phyloP scores from a whole-genome alignment of 2,797 vertebrate species.

The Triplophysa yarkandensis region DNA sequence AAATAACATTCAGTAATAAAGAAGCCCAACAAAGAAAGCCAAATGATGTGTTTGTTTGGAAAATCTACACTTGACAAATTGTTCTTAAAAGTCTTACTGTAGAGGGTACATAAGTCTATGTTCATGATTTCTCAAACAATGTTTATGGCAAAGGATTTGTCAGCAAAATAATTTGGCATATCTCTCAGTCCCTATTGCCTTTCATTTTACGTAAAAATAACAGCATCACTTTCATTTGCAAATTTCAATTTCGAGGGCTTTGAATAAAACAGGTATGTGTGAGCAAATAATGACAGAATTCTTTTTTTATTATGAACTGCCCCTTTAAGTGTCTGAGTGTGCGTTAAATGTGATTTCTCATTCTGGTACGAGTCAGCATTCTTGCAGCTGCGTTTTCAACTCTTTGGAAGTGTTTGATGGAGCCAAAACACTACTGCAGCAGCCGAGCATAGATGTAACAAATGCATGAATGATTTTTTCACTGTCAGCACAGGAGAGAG shows the following conservation, averaged over 20 bases:
- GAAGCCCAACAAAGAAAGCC: background rate
- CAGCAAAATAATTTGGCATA: background rate
- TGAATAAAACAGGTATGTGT: background rate
- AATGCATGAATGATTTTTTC: conserved; percentile 20
- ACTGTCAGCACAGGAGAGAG: background rate
- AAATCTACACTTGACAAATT: background rate
- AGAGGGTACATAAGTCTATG: background rate
- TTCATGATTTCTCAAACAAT: background rate
- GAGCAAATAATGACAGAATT: background rate
- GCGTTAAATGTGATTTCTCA: conserved; percentile 3
- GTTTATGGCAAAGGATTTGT: background rate
- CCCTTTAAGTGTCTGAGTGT: background rate
- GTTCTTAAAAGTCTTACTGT: background rate
- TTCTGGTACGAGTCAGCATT: conserved; percentile 13
- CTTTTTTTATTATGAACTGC: background rate
- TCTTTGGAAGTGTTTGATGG: conserved; percentile 23
- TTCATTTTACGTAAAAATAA: background rate
- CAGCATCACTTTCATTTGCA: background rate
- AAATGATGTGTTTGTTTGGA: background rate
- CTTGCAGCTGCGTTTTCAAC: background rate
- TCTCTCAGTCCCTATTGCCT: background rate
- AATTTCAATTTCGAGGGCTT: background rate
- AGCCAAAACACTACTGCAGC: conserved; percentile 23
- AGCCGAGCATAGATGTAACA: conserved; percentile 15
- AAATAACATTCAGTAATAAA: too few relatives aligned